Base-by-base conservation (phyloP, 2,113 vertebrate species). In the Garra rufa region DNA sequence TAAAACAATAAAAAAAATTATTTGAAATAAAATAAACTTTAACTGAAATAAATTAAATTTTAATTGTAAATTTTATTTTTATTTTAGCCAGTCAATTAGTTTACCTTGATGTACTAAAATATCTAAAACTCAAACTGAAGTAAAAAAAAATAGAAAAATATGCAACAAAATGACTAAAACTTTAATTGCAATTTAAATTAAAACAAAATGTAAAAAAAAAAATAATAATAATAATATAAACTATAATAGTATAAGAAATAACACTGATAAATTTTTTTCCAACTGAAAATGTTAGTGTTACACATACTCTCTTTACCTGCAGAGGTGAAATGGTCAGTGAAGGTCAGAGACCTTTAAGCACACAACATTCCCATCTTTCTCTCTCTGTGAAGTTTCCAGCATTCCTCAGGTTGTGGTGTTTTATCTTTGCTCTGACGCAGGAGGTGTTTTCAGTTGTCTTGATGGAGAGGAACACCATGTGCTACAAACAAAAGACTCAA, bases 401-500 rank as follows among this genome's bases (percentile, higher is more conserved):
- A 69, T 69, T 69, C 65, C 70, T 14, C n/a, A 19, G 71, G 71
- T 73, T 73, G 24, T 73, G 41, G n/a, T 46, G 41, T 73, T 73
- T 73, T 73, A 44, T 65, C 63, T 2, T 30, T 65, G 13, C 43
- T 73, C n/a, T 73, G 70, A 73, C 8, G 28, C 46, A 50, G 48
- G 74, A 38, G 9, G 38, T 76, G 19, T 76, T 38, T 30, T 13
- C 9, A n/a, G 19, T 30, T 3, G 2, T 52, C 24, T 9, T 21
- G 5, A 52, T 30, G 17, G 26, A 57, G 11, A 21, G 28, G 48
- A 41, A 77, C 75, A 24, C 24, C 11, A 6, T 59, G 75, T 59
- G 50, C 52, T 30, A 21, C 73, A 63, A 78, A 28, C 82, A 78
- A 85, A 85, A 79, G 74, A 61, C 26, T 38, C 43, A 6, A 10